Conservation (phyloP, 2,888 invertebrate genomes). For the Drosophila yooni region DNA sequence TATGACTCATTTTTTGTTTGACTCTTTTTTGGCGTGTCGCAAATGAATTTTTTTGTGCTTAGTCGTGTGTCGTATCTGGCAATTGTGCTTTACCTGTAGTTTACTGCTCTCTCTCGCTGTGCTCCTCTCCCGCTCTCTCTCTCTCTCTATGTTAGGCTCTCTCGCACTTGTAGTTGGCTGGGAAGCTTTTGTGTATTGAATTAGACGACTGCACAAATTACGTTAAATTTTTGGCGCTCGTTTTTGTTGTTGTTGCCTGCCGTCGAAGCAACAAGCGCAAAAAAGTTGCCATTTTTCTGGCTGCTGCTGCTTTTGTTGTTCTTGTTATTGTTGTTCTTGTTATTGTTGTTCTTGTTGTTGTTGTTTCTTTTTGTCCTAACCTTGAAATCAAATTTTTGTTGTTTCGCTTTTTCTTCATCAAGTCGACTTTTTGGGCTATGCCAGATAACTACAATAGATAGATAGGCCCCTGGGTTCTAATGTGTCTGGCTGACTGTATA, state of each 20-base stretch:
- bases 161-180: constrained; percentile 13
- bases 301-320: constrained; percentile 8
- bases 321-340: constrained; percentile 12
- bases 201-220: constrained; percentile 75
- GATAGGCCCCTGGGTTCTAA: constrained; percentile 34
- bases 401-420: constrained; percentile 23
- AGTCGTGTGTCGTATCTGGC: constrained; percentile 45
- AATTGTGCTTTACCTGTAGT: constrained; percentile 65
- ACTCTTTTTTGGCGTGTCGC: constrained; percentile 55
- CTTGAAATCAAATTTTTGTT: constrained; percentile 67
- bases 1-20: constrained; percentile 61
- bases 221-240: constrained; percentile 71
- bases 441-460: constrained; percentile 52
- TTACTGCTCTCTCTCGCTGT: constrained; percentile 26
- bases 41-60: constrained; percentile 61
- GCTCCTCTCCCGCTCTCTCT: not conserved
- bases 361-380: constrained; percentile 58
- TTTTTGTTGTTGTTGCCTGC: constrained; percentile 51
- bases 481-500: constrained; percentile 9
- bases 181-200: constrained; percentile 71
- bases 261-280: constrained; percentile 68
- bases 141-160: not conserved
- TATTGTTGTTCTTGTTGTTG: constrained; percentile 11
- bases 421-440: constrained; percentile 20
- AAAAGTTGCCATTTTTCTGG: constrained; percentile 58